A percentile compares a stretch with the other conserved stretches of the same genome.
These are phyloP conservation scores for Hoplias malabaricus DNA, from an alignment of 2,113 vertebrate genomes.

Conservation along the genomic window DNA sequence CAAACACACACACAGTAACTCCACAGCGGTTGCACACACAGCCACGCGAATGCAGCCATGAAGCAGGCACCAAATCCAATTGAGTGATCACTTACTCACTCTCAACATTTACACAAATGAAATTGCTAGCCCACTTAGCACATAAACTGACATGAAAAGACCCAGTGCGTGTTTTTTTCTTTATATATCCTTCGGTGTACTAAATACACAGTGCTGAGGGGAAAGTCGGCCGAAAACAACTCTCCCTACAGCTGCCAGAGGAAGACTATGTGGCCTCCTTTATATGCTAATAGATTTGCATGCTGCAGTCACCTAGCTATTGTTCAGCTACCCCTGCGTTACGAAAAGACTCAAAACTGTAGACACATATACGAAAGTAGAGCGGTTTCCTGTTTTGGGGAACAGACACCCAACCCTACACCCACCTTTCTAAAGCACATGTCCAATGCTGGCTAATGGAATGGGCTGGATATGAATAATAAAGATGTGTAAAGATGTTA, in stretches of 20 bases:
- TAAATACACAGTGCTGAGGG: background rate
- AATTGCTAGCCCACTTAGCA: constrained; percentile 8
- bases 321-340: constrained; percentile 10
- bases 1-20: constrained; percentile 35
- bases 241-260: constrained; percentile 30
- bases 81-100: background rate
- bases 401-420: no score
- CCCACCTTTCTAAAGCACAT: background rate
- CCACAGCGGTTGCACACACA: constrained; percentile 12
- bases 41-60: background rate
- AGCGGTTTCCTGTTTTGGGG: background rate
- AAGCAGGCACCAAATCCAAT: background rate
- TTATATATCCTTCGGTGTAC: background rate
- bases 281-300: constrained; percentile 47
- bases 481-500: background rate
- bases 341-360: background rate
- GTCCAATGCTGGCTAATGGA: constrained; percentile 16
- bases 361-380: background rate
- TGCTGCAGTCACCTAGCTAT: background rate
- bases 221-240: constrained; percentile 1
- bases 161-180: background rate
- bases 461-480: constrained; percentile 10
- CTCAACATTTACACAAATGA: background rate
- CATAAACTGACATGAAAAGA: background rate
- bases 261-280: constrained; percentile 18